A percentile compares a stretch with the other conserved stretches of the same genome.
These are phyloP conservation scores for Thymelicus acteon DNA, from an alignment of 2,888 invertebrate genomes.

Conservation along the genomic window DNA sequence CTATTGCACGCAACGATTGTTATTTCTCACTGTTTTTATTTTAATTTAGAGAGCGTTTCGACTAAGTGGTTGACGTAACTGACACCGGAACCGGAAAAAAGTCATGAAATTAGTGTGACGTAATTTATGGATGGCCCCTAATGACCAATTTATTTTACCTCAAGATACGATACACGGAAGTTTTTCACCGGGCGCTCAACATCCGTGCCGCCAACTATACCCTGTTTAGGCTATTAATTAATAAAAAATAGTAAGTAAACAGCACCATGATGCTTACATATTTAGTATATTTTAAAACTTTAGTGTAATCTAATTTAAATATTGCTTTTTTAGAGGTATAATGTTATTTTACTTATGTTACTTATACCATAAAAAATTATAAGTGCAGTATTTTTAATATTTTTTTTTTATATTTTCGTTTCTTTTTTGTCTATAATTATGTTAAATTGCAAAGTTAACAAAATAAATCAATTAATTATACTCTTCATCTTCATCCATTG, in stretches of 20 bases:
- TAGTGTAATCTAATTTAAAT: slow-evolving; percentile 4
- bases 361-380: slow-evolving; percentile 7
- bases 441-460: background rate
- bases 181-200: background rate
- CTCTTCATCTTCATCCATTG: slow-evolving; percentile 94
- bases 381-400: background rate
- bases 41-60: too few species aligned
- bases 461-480: slow-evolving; percentile 61
- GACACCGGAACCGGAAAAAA: too few species aligned
- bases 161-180: too few species aligned
- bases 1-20: too few species aligned
- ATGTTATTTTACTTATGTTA: background rate
- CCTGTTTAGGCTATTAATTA: background rate
- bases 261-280: slow-evolving; percentile 15
- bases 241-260: background rate
- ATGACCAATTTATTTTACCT: too few species aligned
- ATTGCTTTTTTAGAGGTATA: slow-evolving; percentile 23
- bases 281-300: slow-evolving; percentile 1
- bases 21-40: too few species aligned
- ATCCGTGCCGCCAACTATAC: slow-evolving; percentile 15
- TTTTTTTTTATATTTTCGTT: slow-evolving; percentile 2
- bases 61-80: too few species aligned
- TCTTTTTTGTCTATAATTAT: background rate
- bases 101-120: too few species aligned
- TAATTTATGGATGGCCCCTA: too few species aligned